phyloP scores from a whole-genome alignment of 2,888 invertebrate species.

The Nipponacmea schrenckii region DNA sequence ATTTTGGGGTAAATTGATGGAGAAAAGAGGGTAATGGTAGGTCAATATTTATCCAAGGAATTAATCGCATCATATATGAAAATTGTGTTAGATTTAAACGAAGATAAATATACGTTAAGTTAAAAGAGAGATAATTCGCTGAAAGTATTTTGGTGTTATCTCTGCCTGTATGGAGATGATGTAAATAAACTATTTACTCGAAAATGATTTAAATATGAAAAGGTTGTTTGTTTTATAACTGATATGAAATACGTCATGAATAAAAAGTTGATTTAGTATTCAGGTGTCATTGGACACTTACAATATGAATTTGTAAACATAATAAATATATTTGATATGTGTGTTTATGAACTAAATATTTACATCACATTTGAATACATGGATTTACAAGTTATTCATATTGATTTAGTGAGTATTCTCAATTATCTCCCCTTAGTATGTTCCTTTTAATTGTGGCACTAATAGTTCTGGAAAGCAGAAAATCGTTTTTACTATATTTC shows the following conservation, averaged over 20 bases:
- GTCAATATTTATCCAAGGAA: too few species aligned
- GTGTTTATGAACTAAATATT: constrained; percentile 2
- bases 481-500: background rate
- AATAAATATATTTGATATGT: constrained; percentile 1
- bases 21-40: too few species aligned
- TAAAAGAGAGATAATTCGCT: too few species aligned
- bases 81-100: too few species aligned
- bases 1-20: too few species aligned
- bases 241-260: background rate
- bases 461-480: background rate
- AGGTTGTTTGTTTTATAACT: background rate
- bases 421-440: constrained; percentile 1
- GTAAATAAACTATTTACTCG: background rate
- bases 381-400: constrained; percentile 1
- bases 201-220: background rate
- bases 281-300: background rate
- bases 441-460: background rate
- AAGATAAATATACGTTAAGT: too few species aligned
- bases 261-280: background rate
- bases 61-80: too few species aligned
- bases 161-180: too few species aligned
- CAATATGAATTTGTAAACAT: background rate
- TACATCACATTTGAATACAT: constrained; percentile 2
- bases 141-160: too few species aligned
- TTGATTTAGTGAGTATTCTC: background rate